These are phyloP conservation scores for Heterotilapia buettikoferi DNA, from an alignment of 2,113 vertebrate genomes.

Conservation along the genomic window DNA sequence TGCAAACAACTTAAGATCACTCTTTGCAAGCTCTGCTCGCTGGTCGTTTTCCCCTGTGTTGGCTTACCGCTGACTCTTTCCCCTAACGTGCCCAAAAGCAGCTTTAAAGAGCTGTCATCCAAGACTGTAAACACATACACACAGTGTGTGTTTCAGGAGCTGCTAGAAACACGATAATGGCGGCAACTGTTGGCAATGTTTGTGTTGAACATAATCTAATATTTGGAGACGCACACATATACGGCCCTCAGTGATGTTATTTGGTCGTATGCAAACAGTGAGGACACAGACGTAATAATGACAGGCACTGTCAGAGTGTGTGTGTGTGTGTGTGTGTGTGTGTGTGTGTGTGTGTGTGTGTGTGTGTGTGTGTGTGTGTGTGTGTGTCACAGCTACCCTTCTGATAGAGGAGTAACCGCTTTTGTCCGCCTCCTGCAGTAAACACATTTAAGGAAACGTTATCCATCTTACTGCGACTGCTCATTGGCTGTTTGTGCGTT, in stretches of 20 bases:
- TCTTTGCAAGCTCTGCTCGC: neutral
- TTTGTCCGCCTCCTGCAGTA: slow-evolving; percentile 20
- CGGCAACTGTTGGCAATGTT: neutral
- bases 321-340: neutral
- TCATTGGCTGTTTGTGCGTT: neutral
- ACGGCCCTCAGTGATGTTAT: neutral
- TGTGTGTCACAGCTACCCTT: neutral
- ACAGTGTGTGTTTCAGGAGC: neutral
- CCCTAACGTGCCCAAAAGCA: neutral
- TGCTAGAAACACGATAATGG: neutral
- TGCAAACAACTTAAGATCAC: neutral
- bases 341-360: neutral
- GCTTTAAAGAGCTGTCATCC: neutral
- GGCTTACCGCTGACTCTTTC: neutral
- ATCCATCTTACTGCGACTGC: slow-evolving; percentile 10
- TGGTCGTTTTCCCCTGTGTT: neutral
- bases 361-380: neutral
- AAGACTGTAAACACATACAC: neutral
- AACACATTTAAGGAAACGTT: slow-evolving; percentile 35
- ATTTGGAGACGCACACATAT: neutral
- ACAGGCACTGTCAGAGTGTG: neutral
- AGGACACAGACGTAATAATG: neutral
- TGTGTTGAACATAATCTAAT: neutral
- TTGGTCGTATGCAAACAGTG: neutral
- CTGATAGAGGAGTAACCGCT: slow-evolving; percentile 2